These are phyloP conservation scores for Onychostoma macrolepis DNA, from an alignment of 2,113 vertebrate species.

Conservation along the genomic window DNA sequence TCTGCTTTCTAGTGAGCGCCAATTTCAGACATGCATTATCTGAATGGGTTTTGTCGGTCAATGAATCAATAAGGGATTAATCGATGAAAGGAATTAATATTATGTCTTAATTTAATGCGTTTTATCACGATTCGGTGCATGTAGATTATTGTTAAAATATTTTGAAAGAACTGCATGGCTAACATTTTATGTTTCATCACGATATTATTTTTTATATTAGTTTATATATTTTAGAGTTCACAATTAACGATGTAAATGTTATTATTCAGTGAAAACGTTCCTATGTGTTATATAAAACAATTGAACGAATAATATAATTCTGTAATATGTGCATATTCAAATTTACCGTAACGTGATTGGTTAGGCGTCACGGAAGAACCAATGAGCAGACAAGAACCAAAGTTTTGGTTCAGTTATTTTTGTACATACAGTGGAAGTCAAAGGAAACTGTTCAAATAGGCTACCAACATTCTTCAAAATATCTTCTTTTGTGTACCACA, in stretches of 20 bases:
- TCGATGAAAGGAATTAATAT: neutral
- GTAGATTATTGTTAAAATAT: neutral
- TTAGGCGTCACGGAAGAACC: neutral
- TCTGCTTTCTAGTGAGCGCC: neutral
- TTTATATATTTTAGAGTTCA: neutral
- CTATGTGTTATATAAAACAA: neutral
- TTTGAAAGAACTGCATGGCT: neutral
- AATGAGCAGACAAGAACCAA: neutral
- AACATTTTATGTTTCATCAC: neutral
- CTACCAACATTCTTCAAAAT: too few relatives aligned
- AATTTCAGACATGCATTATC: neutral
- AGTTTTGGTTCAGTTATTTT: too few relatives aligned
- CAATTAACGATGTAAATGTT: neutral
- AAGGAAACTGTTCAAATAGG: too few relatives aligned
- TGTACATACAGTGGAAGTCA: neutral
- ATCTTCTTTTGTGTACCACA: neutral
- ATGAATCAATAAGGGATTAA: neutral
- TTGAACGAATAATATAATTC: too few relatives aligned
- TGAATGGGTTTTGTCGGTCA: neutral
- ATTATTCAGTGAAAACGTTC: neutral
- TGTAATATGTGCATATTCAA: neutral
- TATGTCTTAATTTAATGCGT: neutral
- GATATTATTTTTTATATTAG: neutral
- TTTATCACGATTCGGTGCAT: neutral
- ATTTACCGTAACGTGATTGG: neutral